Base-by-base conservation (phyloP, 2,888 invertebrate species). In the Mimas tiliae region DNA sequence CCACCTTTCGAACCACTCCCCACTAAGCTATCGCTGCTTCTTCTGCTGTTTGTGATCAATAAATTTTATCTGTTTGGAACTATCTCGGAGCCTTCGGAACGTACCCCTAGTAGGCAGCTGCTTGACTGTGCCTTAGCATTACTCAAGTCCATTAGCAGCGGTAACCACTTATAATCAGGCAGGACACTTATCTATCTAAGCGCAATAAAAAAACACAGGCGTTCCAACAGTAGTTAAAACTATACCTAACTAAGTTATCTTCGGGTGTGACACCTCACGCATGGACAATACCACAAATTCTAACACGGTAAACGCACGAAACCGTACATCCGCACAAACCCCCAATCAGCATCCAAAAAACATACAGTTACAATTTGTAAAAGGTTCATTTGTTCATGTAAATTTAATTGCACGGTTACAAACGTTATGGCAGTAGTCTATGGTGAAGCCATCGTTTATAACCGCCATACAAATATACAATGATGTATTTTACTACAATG, bases 371-470 rank as follows among this genome's bases (percentile, higher is more conserved):
- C 58, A 50, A 38, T 63, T 63, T 48, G 48, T 50, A 48, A 50
- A 42, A 45, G 62, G 51, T 33, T 27, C 65, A 65, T 64, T 64
- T 64, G 64, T 64, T 52, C 42, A n/a, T 62, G 65, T 50, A 65
- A 58, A 65, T 47, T 58, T 65, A 62, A 65, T 65, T 65, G 65
- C 45, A 58, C 48, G 58, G 47, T 50, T 47, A 19, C 58, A 45
- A 42, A 42, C 12, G 64, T 64, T n/a, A 50, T 19, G 58, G 45
- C 63, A 45, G 21, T 38, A 50, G 21, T 38, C 52, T 21, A 27
- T 42, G 33, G 27, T 12, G 11, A 14, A 45, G 14, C 27, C 16
- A 27, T 48, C 11, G 45, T 64, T 64, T 64, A 64, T 48, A 42
- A 53, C 64, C 52, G 47, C 64, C 53, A 64, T 53, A 64, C 64